Percentiles rank a stretch among this genome's conserved stretches.
These are phyloP conservation scores for Tipula confusa DNA, from an alignment of 2,888 invertebrate genomes.

Conservation along the genomic window DNA sequence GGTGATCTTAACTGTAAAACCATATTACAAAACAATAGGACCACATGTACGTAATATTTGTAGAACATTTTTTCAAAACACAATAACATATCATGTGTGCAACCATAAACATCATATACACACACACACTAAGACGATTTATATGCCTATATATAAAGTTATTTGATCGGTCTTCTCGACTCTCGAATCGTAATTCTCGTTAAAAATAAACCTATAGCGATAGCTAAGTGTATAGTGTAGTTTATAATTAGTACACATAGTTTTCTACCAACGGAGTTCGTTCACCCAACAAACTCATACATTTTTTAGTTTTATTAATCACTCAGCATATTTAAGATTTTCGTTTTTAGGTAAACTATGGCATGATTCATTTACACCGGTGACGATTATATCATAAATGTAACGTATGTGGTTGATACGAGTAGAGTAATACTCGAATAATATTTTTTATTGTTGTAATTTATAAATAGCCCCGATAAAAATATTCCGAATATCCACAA, in stretches of 20 bases:
- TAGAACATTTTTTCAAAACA: neutral
- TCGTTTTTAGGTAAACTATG: neutral
- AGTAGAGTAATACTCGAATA: neutral
- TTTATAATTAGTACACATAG: neutral
- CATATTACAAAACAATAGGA: neutral
- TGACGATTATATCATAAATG: neutral
- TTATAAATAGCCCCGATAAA: neutral
- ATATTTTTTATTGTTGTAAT: too few species aligned
- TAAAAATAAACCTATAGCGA: neutral
- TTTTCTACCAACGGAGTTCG: neutral
- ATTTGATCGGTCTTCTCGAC: neutral
- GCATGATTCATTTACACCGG: neutral
- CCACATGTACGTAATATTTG: neutral
- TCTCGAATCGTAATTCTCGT: neutral
- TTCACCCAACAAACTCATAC: neutral
- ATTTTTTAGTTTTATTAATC: neutral
- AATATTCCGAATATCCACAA: neutral
- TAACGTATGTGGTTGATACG: neutral
- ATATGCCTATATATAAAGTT: neutral
- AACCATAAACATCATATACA: too few species aligned
- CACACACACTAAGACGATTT: too few species aligned
- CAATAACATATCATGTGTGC: neutral
- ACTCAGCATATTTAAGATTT: neutral
- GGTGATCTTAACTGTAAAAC: too few species aligned
- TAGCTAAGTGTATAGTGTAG: too few species aligned